Conservation (phyloP, 2,888 invertebrate genomes). For the Plebejus anna region DNA sequence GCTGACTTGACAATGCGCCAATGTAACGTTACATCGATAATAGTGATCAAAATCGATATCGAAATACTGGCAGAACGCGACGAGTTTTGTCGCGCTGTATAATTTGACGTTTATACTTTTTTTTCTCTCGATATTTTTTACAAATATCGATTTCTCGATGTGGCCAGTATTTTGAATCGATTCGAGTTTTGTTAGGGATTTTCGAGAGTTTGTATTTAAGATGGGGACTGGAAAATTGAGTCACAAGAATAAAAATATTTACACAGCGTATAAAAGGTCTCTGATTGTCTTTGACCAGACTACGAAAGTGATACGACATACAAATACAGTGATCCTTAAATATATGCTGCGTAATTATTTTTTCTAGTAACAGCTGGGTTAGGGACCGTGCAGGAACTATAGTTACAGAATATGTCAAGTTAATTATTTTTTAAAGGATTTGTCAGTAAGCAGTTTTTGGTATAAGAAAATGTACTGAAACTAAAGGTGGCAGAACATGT, state of each 20-base stretch:
- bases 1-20: conserved; percentile 67
- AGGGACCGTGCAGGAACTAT: too few relatives aligned
- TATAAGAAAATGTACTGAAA: too few relatives aligned
- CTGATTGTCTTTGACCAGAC: too few relatives aligned
- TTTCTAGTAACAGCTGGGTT: too few relatives aligned
- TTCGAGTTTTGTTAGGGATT: not conserved
- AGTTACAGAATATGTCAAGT: too few relatives aligned
- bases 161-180: conserved; percentile 18
- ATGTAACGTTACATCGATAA: conserved; percentile 32
- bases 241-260: not conserved
- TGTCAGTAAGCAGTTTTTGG: too few relatives aligned
- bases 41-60: conserved; percentile 28
- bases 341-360: too few relatives aligned
- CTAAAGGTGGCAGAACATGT: too few relatives aligned
- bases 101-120: not conserved
- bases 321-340: too few relatives aligned
- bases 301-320: too few relatives aligned
- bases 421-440: too few relatives aligned
- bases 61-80: conserved; percentile 13
- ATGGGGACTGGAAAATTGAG: not conserved
- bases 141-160: conserved; percentile 19
- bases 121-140: conserved; percentile 24
- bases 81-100: conserved; percentile 4
- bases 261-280: too few relatives aligned
- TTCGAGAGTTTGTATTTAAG: not conserved